A percentile compares a stretch with the other conserved stretches of the same genome.
Conservation (phyloP, 2,797 vertebrate genomes). For the Alexandromys oeconomus region DNA sequence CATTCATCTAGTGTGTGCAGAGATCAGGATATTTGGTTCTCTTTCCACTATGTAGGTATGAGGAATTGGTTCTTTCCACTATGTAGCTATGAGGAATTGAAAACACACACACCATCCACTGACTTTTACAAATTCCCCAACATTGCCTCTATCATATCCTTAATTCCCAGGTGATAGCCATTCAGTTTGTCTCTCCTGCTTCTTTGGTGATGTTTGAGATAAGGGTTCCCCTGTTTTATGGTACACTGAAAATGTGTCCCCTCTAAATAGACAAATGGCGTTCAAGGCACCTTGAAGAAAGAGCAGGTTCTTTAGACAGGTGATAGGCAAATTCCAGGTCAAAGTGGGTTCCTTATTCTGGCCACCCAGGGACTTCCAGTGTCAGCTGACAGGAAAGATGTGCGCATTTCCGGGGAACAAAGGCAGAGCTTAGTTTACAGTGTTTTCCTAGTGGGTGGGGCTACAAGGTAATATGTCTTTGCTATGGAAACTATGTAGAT, state of each 20-base stretch:
- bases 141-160: not conserved
- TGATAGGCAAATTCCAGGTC: not conserved
- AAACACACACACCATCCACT: not conserved
- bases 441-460: not conserved
- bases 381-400: not conserved
- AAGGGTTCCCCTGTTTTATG: not conserved
- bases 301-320: not conserved
- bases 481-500: not conserved
- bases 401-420: not conserved
- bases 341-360: not conserved
- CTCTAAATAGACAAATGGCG: not conserved
- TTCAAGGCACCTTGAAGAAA: not conserved
- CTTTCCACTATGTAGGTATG: not conserved
- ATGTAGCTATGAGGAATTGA: not conserved
- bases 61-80: not conserved
- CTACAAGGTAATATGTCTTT: not conserved
- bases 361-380: too few species aligned
- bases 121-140: not conserved
- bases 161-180: not conserved
- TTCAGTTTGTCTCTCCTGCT: not conserved
- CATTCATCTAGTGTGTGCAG: not conserved
- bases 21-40: not conserved
- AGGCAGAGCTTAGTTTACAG: not conserved
- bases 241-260: not conserved
- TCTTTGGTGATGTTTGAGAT: too few species aligned